Evolutionary conservation across 2,797 vertebrate genomes (phyloP), one percentile per base, ranked within the genome.

Genomic region (Rhabdophis nuchalis): DNA sequence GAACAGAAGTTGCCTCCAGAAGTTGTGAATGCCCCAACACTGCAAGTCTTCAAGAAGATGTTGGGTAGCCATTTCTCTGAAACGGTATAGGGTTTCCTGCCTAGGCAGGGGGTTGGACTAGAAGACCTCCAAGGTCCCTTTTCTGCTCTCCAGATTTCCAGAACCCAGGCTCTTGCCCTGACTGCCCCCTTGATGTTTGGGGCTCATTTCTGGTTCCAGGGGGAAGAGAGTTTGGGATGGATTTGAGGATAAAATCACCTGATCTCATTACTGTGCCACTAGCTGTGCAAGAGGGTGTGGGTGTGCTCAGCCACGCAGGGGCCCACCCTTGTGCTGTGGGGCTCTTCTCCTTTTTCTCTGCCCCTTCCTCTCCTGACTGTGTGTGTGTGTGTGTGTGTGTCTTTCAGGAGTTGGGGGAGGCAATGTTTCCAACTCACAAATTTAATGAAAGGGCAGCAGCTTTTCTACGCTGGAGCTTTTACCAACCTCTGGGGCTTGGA

Each of bases 321-420:
- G 64, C 64, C n/a, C 13, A 14, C 29, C 0, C 0, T 2, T 23
- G 20, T 29, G 27, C 29, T 0, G 1, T 29, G 60, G 60, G 11
- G 27, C 11, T 13, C 1, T n/a, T 2, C 27, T 14, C 61, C 61
- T 16, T 16, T 23, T 36, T 2, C 68, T 20, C 68, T 41, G 32
- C 32, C 32, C 32, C 8, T 36, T 10, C 7, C 32, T 18, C 68
- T 36, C 32, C 16, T 36, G 6, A 0, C 0, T 50, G 5, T 50
- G 46, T 50, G 4, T 50, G 46, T 50, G 46, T 50, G 46, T 50
- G 46, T 50, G 46, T 46, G 46, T 46, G 46, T 46, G n/a, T n/a
- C n/a, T n/a, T n/a, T n/a, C n/a, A n/a, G 68, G 68, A 36, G 64
- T 3, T 5, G 2, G 57, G 54, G 9, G 23, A 2, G 0, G 6